phyloP scores from a whole-genome alignment of 1,140 invertebrate genomes.

The Penaeus vannamei region DNA sequence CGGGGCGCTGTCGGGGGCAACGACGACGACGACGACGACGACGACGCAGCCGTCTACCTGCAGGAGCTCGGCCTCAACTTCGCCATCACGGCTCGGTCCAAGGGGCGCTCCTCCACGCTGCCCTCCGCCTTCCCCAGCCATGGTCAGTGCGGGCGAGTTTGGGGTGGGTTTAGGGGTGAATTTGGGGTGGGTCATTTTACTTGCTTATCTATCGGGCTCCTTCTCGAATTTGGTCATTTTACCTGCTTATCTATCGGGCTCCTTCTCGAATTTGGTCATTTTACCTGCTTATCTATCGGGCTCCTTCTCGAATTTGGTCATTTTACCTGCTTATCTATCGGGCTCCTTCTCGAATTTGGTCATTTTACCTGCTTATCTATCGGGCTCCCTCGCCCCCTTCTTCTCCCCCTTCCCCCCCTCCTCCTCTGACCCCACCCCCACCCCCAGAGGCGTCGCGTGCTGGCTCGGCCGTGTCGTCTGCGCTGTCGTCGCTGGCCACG shows the following conservation, averaged over 20 bases:
- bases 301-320: too few relatives aligned
- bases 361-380: too few relatives aligned
- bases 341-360: too few relatives aligned
- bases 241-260: too few relatives aligned
- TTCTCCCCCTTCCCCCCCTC: not conserved
- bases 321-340: too few relatives aligned
- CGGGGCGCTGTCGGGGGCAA: not conserved
- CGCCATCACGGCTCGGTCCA: slow-evolving; percentile 49
- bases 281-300: too few relatives aligned
- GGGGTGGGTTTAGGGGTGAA: too few relatives aligned
- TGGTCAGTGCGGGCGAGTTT: not conserved
- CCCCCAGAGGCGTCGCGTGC: slow-evolving; percentile 29
- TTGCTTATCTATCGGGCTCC: not conserved
- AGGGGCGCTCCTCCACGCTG: slow-evolving; percentile 10
- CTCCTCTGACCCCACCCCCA: not conserved
- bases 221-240: too few relatives aligned
- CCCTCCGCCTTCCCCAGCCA: slow-evolving; percentile 17
- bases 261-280: too few relatives aligned
- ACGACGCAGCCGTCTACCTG: slow-evolving; percentile 45
- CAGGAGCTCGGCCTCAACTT: slow-evolving; percentile 46
- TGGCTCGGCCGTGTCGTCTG: slow-evolving; percentile 11
- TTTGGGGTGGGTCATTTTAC: too few relatives aligned
- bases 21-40: not conserved
- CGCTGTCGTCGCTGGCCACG: slow-evolving; percentile 30
- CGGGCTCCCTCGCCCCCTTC: not conserved